Conservation (phyloP, 53 echinoderm and acorn worm genomes). For the Holothuria scabra region DNA sequence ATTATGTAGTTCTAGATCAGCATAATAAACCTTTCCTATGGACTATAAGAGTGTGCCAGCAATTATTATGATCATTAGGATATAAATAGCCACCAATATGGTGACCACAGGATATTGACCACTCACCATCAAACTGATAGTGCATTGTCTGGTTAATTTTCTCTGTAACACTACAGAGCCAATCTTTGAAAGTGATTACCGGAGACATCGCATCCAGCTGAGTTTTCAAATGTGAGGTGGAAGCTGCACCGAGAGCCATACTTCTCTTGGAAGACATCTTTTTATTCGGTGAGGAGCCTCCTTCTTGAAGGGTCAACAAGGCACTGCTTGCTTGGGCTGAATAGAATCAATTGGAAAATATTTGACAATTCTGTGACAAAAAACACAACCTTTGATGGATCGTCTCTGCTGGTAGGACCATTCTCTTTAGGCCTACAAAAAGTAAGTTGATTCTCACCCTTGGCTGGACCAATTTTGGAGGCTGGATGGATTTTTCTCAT, state of each 20-base stretch:
- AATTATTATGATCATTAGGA: too few relatives aligned
- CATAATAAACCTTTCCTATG: too few relatives aligned
- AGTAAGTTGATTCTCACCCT: too few relatives aligned
- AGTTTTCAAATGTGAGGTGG: not conserved
- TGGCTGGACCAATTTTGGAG: too few relatives aligned
- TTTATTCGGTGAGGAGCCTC: conserved; percentile 72
- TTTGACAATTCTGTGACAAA: not conserved
- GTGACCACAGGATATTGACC: not conserved
- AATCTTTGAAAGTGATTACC: conserved; percentile 72
- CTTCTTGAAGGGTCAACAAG: conserved; percentile 91
- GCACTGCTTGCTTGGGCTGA: conserved; percentile 97
- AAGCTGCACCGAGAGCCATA: not conserved
- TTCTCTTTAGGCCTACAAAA: too few relatives aligned
- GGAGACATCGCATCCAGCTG: conserved; percentile 47
- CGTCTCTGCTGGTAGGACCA: too few relatives aligned
- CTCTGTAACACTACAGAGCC: conserved; percentile 95
- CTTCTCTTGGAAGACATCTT: conserved; percentile 51
- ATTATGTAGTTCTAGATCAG: too few relatives aligned
- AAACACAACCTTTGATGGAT: too few relatives aligned
- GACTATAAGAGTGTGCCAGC: too few relatives aligned
- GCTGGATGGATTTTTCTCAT: too few relatives aligned
- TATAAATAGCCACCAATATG: not conserved
- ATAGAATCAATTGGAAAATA: not conserved
- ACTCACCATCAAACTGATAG: conserved; percentile 91
- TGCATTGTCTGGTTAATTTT: conserved; percentile 98